Percentiles rank a stretch among this genome's conserved stretches.
These are phyloP conservation scores for Nasua narica DNA, from an alignment of 2,797 vertebrate species.

Conservation along the genomic window DNA sequence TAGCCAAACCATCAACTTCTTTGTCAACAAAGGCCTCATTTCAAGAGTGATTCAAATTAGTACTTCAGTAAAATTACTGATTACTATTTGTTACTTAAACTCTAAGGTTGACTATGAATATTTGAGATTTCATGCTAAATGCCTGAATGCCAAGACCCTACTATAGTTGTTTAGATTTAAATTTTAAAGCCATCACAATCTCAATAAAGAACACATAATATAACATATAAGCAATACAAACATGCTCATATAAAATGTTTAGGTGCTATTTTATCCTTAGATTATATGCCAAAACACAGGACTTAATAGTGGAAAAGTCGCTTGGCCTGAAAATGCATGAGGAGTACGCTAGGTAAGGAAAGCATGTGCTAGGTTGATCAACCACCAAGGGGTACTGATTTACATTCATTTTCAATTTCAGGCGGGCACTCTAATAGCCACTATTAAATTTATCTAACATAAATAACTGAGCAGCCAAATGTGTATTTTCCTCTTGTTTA, in stretches of 20 bases:
- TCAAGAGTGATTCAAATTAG: not conserved
- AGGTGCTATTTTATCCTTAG: constrained; percentile 5
- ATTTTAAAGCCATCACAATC: not conserved
- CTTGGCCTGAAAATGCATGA: constrained; percentile 8
- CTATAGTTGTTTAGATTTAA: not conserved
- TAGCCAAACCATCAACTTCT: not conserved
- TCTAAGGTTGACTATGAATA: constrained; percentile 17
- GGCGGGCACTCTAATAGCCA: not conserved
- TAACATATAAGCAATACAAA: not conserved
- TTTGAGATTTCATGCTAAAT: not conserved
- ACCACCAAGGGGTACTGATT: not conserved
- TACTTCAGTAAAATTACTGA: not conserved
- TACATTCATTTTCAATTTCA: constrained; percentile 10
- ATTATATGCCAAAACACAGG: not conserved
- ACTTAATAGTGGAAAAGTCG: not conserved
- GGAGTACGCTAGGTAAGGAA: not conserved
- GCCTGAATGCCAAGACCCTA: not conserved
- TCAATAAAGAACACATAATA: not conserved
- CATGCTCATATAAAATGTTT: not conserved
- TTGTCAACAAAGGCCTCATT: not conserved
- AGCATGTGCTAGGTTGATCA: not conserved
- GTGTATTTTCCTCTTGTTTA: not conserved
- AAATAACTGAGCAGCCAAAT: not conserved
- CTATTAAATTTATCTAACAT: not conserved
- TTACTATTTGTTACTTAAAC: not conserved